A percentile compares a stretch with the other conserved stretches of the same genome.
Conservation (phyloP, 1,140 invertebrate genomes). For the Chelonus insularis region DNA sequence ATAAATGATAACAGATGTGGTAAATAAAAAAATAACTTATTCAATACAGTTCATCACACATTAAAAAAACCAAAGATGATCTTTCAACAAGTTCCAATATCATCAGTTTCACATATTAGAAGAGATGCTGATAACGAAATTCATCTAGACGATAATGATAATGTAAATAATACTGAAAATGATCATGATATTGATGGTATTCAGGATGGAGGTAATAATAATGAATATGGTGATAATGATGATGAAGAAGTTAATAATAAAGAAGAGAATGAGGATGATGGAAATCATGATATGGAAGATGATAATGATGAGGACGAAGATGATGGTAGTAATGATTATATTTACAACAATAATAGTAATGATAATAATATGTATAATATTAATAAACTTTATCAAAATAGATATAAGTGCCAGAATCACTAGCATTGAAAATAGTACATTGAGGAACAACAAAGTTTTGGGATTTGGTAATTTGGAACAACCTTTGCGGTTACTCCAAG, state of each 20-base stretch:
- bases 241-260: constrained; percentile 44
- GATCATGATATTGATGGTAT: no score
- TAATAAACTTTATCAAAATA: constrained; percentile 45
- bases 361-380: no score
- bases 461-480: constrained; percentile 48
- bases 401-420: constrained; percentile 37
- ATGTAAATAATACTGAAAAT: no score
- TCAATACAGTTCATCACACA: constrained; percentile 27
- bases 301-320: no score
- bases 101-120: constrained; percentile 6
- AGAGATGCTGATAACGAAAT: no score
- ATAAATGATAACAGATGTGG: no score
- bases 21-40: no score
- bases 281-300: no score
- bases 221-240: constrained; percentile 43
- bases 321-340: no score
- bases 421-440: constrained; percentile 36
- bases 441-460: constrained; percentile 49
- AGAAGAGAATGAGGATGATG: constrained; percentile 8
- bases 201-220: no score
- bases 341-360: no score
- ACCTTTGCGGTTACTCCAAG: constrained; percentile 71
- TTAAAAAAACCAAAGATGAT: constrained; percentile 50
- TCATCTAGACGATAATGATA: no score
- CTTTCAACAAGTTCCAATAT: constrained; percentile 50